Conservation (phyloP, 1,140 invertebrate species). For the Neodiprion lecontei region DNA sequence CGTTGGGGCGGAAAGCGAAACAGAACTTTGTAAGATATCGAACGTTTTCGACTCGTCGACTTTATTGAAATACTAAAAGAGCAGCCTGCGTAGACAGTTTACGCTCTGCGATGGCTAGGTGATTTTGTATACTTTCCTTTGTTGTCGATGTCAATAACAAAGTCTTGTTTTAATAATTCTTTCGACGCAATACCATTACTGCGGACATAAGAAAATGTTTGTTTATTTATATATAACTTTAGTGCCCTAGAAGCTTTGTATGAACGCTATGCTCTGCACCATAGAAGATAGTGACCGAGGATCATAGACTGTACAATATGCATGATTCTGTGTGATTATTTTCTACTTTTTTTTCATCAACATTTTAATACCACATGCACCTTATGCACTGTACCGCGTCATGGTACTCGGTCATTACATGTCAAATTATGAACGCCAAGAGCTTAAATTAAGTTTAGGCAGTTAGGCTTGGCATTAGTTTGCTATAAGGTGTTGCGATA, state of each 20-base stretch:
- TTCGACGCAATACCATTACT: too few species aligned
- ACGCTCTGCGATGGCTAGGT: too few species aligned
- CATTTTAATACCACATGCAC: constrained; percentile 27
- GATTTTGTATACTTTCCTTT: too few species aligned
- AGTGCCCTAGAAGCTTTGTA: constrained; percentile 14
- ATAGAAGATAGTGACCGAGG: constrained; percentile 43
- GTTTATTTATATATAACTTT: neutral
- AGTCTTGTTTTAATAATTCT: too few species aligned
- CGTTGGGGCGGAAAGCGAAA: too few species aligned
- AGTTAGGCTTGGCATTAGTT: neutral
- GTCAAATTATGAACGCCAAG: constrained; percentile 2
- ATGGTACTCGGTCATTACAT: constrained; percentile 43
- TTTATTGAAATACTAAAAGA: too few species aligned
- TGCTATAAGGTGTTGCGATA: neutral
- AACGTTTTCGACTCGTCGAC: too few species aligned
- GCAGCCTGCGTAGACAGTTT: too few species aligned
- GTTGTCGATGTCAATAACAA: too few species aligned
- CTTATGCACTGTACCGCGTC: constrained; percentile 37
- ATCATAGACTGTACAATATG: constrained; percentile 44
- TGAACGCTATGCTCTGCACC: constrained; percentile 47
- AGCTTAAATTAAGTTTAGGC: neutral
- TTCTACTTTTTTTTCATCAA: constrained; percentile 22
- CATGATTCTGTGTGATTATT: constrained; percentile 38
- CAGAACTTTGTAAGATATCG: too few species aligned
- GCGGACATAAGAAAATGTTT: too few species aligned